phyloP scores from a whole-genome alignment of 2,797 vertebrate species.

The Ambastaia sidthimunki region DNA sequence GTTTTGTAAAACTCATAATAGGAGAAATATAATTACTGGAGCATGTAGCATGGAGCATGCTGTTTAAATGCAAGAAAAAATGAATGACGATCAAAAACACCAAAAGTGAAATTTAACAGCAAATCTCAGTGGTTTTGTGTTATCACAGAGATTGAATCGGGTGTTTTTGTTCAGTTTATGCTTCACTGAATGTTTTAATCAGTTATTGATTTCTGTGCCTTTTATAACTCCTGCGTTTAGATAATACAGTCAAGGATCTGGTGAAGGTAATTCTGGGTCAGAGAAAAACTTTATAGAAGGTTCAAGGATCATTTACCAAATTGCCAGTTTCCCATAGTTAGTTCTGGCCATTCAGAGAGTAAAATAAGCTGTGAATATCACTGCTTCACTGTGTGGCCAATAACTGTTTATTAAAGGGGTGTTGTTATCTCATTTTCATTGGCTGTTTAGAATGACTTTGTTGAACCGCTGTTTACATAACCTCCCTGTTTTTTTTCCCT shows the following conservation, averaged over 20 bases:
- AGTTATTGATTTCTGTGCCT: slow-evolving; percentile 37
- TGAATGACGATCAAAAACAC: background rate
- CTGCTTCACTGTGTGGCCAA: background rate
- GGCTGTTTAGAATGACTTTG: background rate
- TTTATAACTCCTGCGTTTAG: background rate
- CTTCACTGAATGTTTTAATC: slow-evolving; percentile 40
- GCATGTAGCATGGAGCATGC: no score
- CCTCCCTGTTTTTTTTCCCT: slow-evolving; percentile 3
- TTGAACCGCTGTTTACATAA: background rate
- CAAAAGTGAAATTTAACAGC: background rate
- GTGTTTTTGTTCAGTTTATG: background rate
- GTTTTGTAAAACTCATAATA: no score
- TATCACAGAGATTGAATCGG: background rate
- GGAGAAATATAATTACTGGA: no score
- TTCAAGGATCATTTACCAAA: slow-evolving; percentile 19
- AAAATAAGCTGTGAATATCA: background rate
- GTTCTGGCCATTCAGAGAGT: slow-evolving; percentile 9
- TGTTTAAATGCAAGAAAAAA: background rate
- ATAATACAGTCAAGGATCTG: background rate
- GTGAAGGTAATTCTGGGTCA: background rate
- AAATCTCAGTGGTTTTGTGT: slow-evolving; percentile 12
- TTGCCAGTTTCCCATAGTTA: background rate
- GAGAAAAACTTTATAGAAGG: background rate
- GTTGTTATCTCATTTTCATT: background rate
- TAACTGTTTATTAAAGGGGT: background rate